phyloP scores from a whole-genome alignment of 2,888 invertebrate genomes.

The Oxycera nigricornis region DNA sequence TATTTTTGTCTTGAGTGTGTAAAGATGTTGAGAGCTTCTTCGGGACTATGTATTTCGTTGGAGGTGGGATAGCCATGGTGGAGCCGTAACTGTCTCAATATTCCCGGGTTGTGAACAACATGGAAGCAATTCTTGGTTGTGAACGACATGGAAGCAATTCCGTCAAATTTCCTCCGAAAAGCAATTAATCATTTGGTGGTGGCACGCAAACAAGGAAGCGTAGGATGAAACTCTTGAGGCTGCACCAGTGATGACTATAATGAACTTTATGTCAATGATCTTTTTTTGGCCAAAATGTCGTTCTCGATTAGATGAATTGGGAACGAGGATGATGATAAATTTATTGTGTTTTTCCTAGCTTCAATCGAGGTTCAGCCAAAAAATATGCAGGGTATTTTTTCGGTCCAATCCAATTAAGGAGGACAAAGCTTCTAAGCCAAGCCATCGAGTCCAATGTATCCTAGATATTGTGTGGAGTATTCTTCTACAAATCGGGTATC shows the following conservation, averaged over 20 bases:
- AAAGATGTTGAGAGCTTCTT: no score
- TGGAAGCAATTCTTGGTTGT: background rate
- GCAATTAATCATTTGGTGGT: slow-evolving; percentile 35
- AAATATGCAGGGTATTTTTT: no score
- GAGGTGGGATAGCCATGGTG: background rate
- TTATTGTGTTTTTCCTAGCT: background rate
- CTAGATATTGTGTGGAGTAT: no score
- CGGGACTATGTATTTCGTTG: background rate
- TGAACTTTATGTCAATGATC: background rate
- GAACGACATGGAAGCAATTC: slow-evolving; percentile 1
- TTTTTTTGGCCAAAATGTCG: background rate
- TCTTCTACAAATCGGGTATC: no score
- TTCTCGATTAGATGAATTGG: slow-evolving; percentile 13
- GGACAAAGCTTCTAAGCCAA: no score
- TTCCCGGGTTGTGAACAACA: background rate
- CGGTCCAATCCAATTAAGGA: no score
- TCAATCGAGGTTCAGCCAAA: no score
- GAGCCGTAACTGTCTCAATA: slow-evolving; percentile 1
- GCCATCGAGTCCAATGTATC: no score
- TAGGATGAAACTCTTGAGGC: background rate
- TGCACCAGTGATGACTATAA: background rate
- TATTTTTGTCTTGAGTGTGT: background rate
- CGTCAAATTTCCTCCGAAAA: slow-evolving; percentile 36
- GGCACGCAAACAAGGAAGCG: background rate
- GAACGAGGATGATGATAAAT: slow-evolving; percentile 9